Evolutionary conservation across 2,113 vertebrate species (phyloP).

Genomic region (Xerus inauris): DNA sequence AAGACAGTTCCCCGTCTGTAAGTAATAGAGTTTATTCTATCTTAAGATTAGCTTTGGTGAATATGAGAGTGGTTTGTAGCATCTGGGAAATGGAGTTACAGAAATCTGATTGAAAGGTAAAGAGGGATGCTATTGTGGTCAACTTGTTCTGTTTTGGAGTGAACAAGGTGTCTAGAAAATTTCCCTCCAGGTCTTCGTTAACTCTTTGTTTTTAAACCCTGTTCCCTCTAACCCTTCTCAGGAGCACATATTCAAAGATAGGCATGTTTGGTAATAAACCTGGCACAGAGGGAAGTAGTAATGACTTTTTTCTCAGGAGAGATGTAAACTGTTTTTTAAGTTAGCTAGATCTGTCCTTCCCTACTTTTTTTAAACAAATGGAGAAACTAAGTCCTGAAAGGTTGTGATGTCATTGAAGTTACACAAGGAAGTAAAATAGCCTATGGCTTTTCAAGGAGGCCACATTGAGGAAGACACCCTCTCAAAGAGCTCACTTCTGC

Average conservation of each 20-base stretch:
- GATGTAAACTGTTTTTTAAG: not conserved
- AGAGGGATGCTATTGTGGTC: not conserved
- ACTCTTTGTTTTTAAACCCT: not conserved
- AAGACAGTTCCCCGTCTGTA: not conserved
- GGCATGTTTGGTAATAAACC: not conserved
- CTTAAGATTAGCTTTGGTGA: not conserved
- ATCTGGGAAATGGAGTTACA: not conserved
- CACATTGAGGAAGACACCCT: not conserved
- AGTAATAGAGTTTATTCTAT: constrained; percentile 19
- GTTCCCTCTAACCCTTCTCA: not conserved
- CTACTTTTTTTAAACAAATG: constrained; percentile 46
- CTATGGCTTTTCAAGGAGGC: not conserved
- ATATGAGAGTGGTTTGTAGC: not conserved
- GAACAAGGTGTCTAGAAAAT: not conserved
- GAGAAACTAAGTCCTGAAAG: constrained; percentile 60
- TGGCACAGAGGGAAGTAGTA: not conserved
- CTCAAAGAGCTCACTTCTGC: constrained; percentile 26
- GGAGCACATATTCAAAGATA: not conserved
- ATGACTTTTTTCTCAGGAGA: constrained; percentile 40
- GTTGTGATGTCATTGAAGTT: constrained; percentile 30
- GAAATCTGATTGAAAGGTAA: constrained; percentile 44
- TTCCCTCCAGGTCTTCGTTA: not conserved
- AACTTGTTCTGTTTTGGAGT: constrained; percentile 17
- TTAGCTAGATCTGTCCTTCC: not conserved
- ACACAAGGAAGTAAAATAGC: not conserved